Conservation (phyloP, 1,140 invertebrate species). For the Cotesia chilonis region DNA sequence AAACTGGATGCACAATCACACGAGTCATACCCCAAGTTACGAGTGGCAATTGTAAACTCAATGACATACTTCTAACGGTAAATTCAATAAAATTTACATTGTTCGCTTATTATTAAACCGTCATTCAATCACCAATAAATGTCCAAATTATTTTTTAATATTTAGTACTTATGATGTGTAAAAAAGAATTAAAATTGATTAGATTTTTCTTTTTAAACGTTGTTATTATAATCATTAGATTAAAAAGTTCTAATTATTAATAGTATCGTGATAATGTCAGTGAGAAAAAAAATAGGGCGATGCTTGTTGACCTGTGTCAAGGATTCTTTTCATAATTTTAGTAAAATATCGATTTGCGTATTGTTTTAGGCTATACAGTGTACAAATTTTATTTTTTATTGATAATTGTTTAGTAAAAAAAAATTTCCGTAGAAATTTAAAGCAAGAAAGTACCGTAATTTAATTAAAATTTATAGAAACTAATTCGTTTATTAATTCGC, state of each 20-base stretch:
- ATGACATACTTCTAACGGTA: conserved; percentile 83
- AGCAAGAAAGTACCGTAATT: no score
- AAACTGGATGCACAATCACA: conserved; percentile 87
- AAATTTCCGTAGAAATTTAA: no score
- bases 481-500: no score
- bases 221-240: no score
- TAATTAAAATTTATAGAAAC: no score
- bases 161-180: no score
- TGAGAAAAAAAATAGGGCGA: not conserved
- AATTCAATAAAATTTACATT: conserved; percentile 46
- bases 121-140: no score
- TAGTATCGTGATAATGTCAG: not conserved
- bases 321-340: conserved; percentile 6
- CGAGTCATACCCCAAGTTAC: conserved; percentile 81
- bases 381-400: no score
- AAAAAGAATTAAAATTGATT: not conserved
- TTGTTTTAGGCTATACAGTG: not conserved
- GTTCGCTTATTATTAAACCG: not conserved
- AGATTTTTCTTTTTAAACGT: not conserved
- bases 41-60: conserved; percentile 73
- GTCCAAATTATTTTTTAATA: no score
- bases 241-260: not conserved
- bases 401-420: no score
- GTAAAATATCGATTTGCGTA: conserved; percentile 20
- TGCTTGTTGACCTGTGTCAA: conserved; percentile 17